phyloP scores from a whole-genome alignment of 2,797 vertebrate genomes.

The Enteromius argenteus region DNA sequence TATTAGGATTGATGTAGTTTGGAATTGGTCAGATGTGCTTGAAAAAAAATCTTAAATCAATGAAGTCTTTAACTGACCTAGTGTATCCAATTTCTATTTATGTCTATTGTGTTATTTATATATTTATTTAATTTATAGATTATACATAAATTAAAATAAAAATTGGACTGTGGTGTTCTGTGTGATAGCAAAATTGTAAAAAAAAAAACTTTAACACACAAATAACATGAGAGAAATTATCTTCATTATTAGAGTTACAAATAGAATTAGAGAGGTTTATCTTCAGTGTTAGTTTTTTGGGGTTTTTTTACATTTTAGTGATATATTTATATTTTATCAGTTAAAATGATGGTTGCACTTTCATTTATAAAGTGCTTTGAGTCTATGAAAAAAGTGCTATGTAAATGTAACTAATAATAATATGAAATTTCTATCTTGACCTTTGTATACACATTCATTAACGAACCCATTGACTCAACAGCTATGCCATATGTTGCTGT shows the following conservation, averaged over 20 bases:
- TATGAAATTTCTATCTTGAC: background rate
- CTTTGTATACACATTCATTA: background rate
- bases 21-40: background rate
- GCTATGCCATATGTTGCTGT: constrained; percentile 34
- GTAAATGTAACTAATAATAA: background rate
- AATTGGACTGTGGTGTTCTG: too few relatives aligned
- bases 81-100: background rate
- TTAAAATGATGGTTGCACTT: background rate
- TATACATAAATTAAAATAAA: background rate
- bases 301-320: too few relatives aligned
- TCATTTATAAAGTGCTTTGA: background rate
- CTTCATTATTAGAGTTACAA: too few relatives aligned
- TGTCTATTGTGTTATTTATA: background rate
- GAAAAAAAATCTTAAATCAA: background rate
- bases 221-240: too few relatives aligned
- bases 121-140: background rate
- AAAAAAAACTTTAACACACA: too few relatives aligned
- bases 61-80: background rate
- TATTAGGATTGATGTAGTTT: background rate
- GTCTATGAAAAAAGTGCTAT: background rate
- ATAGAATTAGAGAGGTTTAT: too few relatives aligned
- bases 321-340: background rate
- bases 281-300: too few relatives aligned
- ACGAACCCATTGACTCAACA: background rate
- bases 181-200: too few relatives aligned